phyloP scores from a whole-genome alignment of 2,888 invertebrate species.

The Choreutis nemorana region DNA sequence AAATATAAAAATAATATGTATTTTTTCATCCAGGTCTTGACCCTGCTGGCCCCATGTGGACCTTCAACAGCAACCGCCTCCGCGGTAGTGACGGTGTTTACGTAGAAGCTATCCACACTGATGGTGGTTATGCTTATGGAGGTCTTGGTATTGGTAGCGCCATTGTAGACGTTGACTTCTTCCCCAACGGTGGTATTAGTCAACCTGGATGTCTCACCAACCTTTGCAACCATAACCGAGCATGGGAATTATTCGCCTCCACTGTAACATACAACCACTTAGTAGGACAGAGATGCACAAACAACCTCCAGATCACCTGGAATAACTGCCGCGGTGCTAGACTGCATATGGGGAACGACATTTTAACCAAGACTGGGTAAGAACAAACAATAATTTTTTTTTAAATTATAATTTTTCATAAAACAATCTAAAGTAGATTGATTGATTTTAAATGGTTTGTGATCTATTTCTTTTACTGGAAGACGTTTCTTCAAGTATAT shows the following conservation, averaged over 20 bases:
- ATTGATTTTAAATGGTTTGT: too few species aligned
- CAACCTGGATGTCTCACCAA: conserved; percentile 35
- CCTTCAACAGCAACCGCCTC: conserved; percentile 19
- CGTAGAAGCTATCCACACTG: conserved; percentile 22
- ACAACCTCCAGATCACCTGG: conserved; percentile 21
- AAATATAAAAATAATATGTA: background rate
- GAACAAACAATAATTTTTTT: too few species aligned
- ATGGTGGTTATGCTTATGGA: conserved; percentile 12
- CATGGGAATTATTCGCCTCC: conserved; percentile 37
- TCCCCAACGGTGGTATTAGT: conserved; percentile 63
- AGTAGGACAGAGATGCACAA: conserved; percentile 25
- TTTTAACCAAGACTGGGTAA: conserved; percentile 30
- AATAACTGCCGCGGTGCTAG: conserved; percentile 27
- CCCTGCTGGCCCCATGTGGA: conserved; percentile 41
- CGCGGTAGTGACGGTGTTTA: conserved; percentile 14
- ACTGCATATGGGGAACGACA: conserved; percentile 31
- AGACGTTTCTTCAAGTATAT: too few species aligned
- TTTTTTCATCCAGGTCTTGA: conserved; percentile 25
- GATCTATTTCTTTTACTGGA: too few species aligned
- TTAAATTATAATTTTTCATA: too few species aligned
- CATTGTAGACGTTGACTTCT: conserved; percentile 66
- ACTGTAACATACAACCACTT: conserved; percentile 33
- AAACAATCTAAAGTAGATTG: too few species aligned
- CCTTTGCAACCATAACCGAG: conserved; percentile 38
- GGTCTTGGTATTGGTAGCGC: conserved; percentile 13